Evolutionary conservation across 2,113 vertebrate species (phyloP).

Genomic region (Chaetops frenatus): DNA sequence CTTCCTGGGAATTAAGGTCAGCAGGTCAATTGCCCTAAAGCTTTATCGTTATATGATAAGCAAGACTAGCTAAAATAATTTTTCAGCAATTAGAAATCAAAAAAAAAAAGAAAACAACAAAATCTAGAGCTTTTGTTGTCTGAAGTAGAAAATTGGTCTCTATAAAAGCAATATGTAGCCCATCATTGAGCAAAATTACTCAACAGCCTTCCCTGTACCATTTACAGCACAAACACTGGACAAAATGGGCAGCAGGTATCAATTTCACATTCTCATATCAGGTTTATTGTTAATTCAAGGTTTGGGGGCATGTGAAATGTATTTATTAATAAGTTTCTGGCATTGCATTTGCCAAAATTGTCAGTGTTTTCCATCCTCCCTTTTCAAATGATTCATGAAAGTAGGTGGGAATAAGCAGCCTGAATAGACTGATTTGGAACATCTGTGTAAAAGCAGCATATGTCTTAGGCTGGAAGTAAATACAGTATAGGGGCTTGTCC

Average conservation of each 20-base stretch:
- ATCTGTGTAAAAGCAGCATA: background rate
- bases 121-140: background rate
- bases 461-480: background rate
- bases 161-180: background rate
- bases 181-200: constrained; percentile 27
- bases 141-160: constrained; percentile 25
- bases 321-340: background rate
- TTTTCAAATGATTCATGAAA: constrained; percentile 15
- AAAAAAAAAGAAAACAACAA: background rate
- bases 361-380: background rate
- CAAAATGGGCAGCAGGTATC: background rate
- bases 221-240: background rate
- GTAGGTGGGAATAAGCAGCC: background rate
- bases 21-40: constrained; percentile 76
- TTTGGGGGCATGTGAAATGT: background rate
- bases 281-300: background rate
- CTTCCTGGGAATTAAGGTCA: constrained; percentile 81
- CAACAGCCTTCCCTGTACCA: background rate
- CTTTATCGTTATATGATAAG: constrained; percentile 73
- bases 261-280: background rate
- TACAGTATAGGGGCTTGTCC: background rate
- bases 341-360: background rate
- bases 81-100: constrained; percentile 30
- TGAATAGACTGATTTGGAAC: background rate
- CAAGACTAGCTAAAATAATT: constrained; percentile 61